These are phyloP conservation scores for Calameuta pallipes DNA, from an alignment of 2,888 invertebrate genomes.

Conservation along the genomic window DNA sequence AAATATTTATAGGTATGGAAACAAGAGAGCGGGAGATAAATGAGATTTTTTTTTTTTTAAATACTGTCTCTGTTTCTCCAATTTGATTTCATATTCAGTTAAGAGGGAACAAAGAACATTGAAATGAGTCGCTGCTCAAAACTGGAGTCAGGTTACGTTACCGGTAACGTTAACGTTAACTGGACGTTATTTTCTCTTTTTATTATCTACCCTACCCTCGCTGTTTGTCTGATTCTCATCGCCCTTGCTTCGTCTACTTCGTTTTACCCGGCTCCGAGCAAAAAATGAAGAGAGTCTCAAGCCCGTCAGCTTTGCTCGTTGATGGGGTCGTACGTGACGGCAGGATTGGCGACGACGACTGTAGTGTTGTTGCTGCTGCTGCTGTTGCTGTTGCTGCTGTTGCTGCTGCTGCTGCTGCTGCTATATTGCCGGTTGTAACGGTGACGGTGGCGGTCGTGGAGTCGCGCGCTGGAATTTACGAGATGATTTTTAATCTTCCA, in stretches of 20 bases:
- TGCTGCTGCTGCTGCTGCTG: not conserved
- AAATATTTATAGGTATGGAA: not conserved
- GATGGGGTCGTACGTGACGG: not conserved
- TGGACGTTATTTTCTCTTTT: not conserved
- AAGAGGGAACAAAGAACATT: not conserved
- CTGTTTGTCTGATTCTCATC: not conserved
- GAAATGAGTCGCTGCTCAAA: not conserved
- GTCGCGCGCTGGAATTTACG: constrained; percentile 24
- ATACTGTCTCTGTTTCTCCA: not conserved
- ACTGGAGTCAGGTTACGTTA: not conserved
- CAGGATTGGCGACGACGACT: not conserved
- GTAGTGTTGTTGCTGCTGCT: not conserved
- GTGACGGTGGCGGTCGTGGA: not conserved
- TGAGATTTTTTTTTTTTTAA: not conserved
- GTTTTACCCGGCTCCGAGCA: not conserved
- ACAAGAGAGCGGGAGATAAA: not conserved
- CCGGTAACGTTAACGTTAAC: not conserved
- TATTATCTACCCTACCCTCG: not conserved
- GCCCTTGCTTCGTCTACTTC: not conserved
- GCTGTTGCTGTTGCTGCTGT: not conserved
- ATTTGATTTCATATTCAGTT: not conserved
- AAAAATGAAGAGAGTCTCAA: not conserved
- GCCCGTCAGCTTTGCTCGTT: not conserved
- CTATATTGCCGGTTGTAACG: not conserved
- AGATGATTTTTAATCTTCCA: constrained; percentile 46